Evolutionary conservation across 2,888 invertebrate species (phyloP).

Genomic region (Ephialtes manifestator): DNA sequence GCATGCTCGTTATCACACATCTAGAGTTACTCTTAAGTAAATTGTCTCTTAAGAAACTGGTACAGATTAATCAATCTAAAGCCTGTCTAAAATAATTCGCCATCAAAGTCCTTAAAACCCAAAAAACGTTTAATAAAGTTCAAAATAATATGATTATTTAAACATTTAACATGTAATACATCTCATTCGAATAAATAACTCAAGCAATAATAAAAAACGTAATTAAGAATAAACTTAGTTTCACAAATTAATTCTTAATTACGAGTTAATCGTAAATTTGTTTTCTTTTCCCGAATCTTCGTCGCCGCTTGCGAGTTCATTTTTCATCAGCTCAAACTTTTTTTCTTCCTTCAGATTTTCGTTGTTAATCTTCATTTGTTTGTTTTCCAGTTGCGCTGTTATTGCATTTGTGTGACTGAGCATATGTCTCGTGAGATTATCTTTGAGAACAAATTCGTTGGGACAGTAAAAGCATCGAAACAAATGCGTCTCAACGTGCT

Average conservation of each 20-base stretch:
- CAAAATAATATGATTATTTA: background rate
- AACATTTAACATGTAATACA: background rate
- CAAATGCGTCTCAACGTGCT: constrained; percentile 60
- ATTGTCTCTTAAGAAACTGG: background rate
- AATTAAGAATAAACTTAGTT: background rate
- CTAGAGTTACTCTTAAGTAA: background rate
- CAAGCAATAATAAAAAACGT: background rate
- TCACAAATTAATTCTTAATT: background rate
- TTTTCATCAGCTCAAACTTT: background rate
- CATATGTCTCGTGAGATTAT: constrained; percentile 48
- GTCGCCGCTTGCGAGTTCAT: background rate
- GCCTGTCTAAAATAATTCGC: background rate
- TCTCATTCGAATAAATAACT: background rate
- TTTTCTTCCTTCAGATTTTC: background rate
- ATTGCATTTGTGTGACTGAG: constrained; percentile 17
- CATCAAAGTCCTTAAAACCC: background rate
- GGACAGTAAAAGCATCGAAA: constrained; percentile 52
- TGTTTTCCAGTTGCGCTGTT: constrained; percentile 14
- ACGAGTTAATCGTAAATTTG: background rate
- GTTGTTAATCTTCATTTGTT: constrained; percentile 12
- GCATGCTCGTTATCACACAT: constrained; percentile 2
- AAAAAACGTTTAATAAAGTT: background rate
- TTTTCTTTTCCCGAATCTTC: background rate
- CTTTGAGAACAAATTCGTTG: constrained; percentile 54
- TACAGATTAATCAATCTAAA: background rate